Conservation (phyloP, 2,888 invertebrate species). For the Hedya salicella region DNA sequence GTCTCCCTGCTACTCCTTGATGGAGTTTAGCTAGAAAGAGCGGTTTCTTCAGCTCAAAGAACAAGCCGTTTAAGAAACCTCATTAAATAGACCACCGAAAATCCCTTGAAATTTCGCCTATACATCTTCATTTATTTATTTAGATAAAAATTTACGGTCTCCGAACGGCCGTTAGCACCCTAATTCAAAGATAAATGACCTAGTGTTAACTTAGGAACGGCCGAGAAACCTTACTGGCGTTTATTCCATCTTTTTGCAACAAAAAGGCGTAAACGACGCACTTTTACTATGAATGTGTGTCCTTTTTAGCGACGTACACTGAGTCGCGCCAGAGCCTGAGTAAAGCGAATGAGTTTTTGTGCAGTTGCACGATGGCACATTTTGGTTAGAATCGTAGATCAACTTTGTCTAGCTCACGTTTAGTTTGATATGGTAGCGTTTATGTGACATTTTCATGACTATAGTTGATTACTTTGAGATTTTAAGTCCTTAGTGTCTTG, state of each 20-base stretch:
- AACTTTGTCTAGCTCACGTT: slow-evolving; percentile 8
- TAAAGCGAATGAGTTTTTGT: not conserved
- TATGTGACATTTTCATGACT: slow-evolving; percentile 22
- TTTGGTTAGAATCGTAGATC: not conserved
- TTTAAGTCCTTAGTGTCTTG: no score
- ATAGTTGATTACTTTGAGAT: slow-evolving; percentile 14
- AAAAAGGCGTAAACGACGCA: slow-evolving; percentile 8
- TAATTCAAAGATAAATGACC: slow-evolving; percentile 56
- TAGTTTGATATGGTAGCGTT: slow-evolving; percentile 27
- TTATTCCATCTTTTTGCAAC: not conserved
- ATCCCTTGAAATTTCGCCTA: slow-evolving; percentile 38
- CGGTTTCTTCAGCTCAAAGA: no score
- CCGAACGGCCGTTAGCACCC: slow-evolving; percentile 38
- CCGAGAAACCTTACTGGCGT: slow-evolving; percentile 51
- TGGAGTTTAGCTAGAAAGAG: no score
- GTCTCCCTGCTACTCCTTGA: no score
- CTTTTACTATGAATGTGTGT: not conserved
- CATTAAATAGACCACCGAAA: slow-evolving; percentile 15
- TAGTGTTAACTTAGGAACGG: slow-evolving; percentile 48
- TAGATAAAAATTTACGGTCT: slow-evolving; percentile 53
- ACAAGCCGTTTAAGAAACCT: not conserved
- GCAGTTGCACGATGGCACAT: not conserved
- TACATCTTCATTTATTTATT: slow-evolving; percentile 54
- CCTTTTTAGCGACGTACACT: not conserved
- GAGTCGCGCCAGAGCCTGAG: not conserved